Evolutionary conservation across 2,797 vertebrate genomes (phyloP), one percentile per base, ranked within the genome.

Genomic region (Tragopan temminckii): DNA sequence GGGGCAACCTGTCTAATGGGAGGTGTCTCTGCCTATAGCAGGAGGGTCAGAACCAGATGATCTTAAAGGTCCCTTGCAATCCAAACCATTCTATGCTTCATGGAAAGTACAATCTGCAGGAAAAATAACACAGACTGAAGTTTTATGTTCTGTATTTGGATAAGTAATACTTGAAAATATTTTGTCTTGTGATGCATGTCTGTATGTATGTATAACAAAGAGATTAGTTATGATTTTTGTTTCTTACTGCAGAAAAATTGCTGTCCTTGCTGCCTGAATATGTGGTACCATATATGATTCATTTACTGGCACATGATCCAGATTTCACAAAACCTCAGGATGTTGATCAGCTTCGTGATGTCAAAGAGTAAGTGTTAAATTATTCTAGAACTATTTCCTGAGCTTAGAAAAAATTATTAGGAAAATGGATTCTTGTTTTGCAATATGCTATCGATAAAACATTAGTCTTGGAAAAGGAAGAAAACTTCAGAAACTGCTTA

Each of bases 311-410:
- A 40, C 99, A 99, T 38, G 99, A 99, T 96, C 99, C 99, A 84
- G 99, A 99, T 97, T 99, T 99, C 97, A 99, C 99, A 94, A 99
- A 99, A 98, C 99, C 99, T 95, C 99, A 99, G 96, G 99, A 99
- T 97, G 98, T 99, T 80, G 99, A 99, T 94, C 99, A 99, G 92
- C 98, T 99, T 92, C 98, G 99, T 98, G 99, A 99, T 97, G 98
- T 99, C 96, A 99, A 99, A 99, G 99, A 99, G 99, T 99, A 98
- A 98, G 99, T 98, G 67, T 53, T 59, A 48, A 80, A 31, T 57
- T 31, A 62, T 69, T 91, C 57, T 57, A 13, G 8, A 83, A 43
- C 45, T 72, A 13, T 80, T 79, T 86, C 85, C 67, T 84, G 7
- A 74, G 11, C 46, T 87, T 93, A 33, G 33, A 55, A 77, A 72